These are phyloP conservation scores for Paragorgia papillata DNA, from an alignment of 92 coral and sea anemone species.

Conservation along the genomic window DNA sequence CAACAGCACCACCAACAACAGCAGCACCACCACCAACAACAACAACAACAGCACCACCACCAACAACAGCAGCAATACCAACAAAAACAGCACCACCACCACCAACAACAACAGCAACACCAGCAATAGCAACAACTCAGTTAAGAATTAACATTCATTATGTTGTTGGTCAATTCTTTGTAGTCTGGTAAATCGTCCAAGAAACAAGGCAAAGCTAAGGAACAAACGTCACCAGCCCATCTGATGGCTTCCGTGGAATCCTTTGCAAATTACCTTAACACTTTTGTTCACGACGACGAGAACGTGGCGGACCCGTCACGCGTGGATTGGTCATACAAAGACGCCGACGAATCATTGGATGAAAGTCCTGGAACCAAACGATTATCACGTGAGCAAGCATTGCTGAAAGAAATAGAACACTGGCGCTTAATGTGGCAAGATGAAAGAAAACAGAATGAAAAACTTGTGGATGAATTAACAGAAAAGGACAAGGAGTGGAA, in stretches of 20 bases:
- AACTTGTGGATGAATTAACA: conserved; percentile 77
- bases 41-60: no score
- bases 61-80: no score
- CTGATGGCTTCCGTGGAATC: conserved; percentile 90
- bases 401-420: conserved; percentile 80
- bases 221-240: conserved; percentile 48
- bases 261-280: conserved; percentile 88
- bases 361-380: conserved; percentile 11
- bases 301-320: conserved; percentile 69
- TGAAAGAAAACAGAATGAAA: conserved; percentile 84
- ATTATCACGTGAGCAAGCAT: conserved; percentile 75
- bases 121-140: no score
- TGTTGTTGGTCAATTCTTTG: no score
- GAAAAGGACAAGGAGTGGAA: conserved; percentile 85
- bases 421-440: conserved; percentile 97
- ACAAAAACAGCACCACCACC: no score
- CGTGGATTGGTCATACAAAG: conserved; percentile 42
- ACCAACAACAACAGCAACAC: no score
- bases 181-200: conserved; percentile 11
- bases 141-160: no score
- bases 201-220: conserved; percentile 14
- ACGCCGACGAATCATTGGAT: conserved; percentile 63
- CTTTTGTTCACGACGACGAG: conserved; percentile 77
- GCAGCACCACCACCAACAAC: no score
- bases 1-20: no score